Conservation (phyloP, 1,140 invertebrate species). For the Orchestia grillus region DNA sequence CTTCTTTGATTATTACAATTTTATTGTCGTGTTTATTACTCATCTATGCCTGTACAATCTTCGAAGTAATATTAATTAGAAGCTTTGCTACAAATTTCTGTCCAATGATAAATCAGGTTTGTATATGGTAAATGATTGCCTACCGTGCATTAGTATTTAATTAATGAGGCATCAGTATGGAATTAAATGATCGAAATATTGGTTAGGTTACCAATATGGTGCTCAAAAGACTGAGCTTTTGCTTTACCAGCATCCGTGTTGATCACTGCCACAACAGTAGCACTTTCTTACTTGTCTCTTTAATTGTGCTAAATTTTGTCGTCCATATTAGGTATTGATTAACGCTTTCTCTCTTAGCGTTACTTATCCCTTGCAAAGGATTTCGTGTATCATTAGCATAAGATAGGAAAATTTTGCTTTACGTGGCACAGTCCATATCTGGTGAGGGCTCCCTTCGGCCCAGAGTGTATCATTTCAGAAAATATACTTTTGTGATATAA, state of each 20-base stretch:
- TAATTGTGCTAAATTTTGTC: constrained; percentile 32
- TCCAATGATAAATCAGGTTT: constrained; percentile 45
- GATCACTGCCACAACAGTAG: constrained; percentile 15
- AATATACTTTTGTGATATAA: not conserved
- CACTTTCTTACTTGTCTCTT: not conserved
- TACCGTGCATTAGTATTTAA: constrained; percentile 20
- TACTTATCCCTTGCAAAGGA: not conserved
- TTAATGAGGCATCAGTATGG: not conserved
- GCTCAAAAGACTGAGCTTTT: constrained; percentile 26
- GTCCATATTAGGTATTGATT: not conserved
- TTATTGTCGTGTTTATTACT: constrained; percentile 12
- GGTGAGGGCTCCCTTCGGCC: no score
- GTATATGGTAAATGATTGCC: constrained; percentile 27
- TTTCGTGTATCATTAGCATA: not conserved
- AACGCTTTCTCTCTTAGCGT: constrained; percentile 18
- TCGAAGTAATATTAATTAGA: constrained; percentile 44
- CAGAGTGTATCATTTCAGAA: not conserved
- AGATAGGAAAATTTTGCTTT: not conserved
- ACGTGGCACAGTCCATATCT: not conserved
- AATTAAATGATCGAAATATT: not conserved
- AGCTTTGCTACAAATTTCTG: constrained; percentile 32
- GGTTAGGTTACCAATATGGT: not conserved
- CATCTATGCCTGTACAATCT: constrained; percentile 50
- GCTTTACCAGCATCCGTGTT: constrained; percentile 1
- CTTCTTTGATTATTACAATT: constrained; percentile 14